phyloP scores from a whole-genome alignment of 2,888 invertebrate genomes.

The Holacanthella duospinosa region DNA sequence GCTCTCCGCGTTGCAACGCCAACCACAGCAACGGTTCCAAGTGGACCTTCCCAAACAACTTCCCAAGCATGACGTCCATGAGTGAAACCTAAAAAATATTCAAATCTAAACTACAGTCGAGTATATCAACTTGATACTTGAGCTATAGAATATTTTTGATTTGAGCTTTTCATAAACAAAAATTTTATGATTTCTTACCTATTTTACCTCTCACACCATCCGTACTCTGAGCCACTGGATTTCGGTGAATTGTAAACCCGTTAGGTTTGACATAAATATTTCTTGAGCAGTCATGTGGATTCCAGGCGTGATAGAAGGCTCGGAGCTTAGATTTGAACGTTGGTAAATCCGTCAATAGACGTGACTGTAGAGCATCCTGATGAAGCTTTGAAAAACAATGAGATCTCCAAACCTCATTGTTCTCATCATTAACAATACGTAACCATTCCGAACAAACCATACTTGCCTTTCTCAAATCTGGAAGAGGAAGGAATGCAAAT shows the following conservation, averaged over 20 bases:
- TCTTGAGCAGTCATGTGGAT: conserved; percentile 89
- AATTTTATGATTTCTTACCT: conserved; percentile 30
- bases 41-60: conserved; percentile 94
- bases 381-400: conserved; percentile 78
- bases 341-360: conserved; percentile 73
- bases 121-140: too few species aligned
- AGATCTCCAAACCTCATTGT: conserved; percentile 88
- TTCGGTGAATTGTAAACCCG: conserved; percentile 93
- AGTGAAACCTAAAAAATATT: conserved; percentile 56
- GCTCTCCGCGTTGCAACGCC: conserved; percentile 92
- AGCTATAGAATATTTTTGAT: neutral
- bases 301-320: conserved; percentile 93
- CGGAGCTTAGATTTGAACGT: conserved; percentile 87
- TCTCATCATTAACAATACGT: conserved; percentile 77
- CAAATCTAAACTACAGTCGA: too few species aligned
- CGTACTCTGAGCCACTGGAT: conserved; percentile 94
- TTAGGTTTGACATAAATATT: conserved; percentile 94
- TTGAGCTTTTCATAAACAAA: neutral
- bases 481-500: conserved; percentile 79
- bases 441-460: conserved; percentile 91
- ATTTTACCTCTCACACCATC: conserved; percentile 86
- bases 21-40: conserved; percentile 95
- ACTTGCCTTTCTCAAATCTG: conserved; percentile 73
- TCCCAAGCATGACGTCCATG: conserved; percentile 95
- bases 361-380: conserved; percentile 78